A percentile compares a stretch with the other conserved stretches of the same genome.
Evolutionary conservation across 2,797 vertebrate genomes (phyloP).

Genomic region (Chelon auratus): DNA sequence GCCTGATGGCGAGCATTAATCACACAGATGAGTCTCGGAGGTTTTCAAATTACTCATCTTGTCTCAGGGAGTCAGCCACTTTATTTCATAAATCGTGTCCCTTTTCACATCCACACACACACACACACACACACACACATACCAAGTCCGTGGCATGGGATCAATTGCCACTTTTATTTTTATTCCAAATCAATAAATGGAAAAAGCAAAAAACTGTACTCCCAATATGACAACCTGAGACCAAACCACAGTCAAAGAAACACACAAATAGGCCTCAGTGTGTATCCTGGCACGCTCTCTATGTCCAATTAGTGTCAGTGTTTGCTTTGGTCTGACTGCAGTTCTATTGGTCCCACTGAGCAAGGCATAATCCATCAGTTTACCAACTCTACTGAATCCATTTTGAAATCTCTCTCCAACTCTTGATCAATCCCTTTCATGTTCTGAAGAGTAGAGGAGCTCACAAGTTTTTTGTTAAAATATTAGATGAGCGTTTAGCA

Average conservation of each 20-base stretch:
- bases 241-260: not conserved
- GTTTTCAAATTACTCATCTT: constrained; percentile 54
- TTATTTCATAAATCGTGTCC: constrained; percentile 38
- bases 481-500: constrained; percentile 21
- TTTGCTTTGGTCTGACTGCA: constrained; percentile 45
- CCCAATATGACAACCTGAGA: constrained; percentile 24
- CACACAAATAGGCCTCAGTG: constrained; percentile 4
- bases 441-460: constrained; percentile 24
- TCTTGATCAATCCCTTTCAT: constrained; percentile 37
- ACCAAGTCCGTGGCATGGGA: constrained; percentile 17
- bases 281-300: constrained; percentile 24
- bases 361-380: constrained; percentile 61
- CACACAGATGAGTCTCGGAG: constrained; percentile 48
- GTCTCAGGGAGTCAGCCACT: constrained; percentile 15
- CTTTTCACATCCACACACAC: not conserved
- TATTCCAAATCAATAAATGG: constrained; percentile 48
- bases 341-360: constrained; percentile 61
- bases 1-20: constrained; percentile 55
- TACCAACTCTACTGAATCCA: constrained; percentile 47
- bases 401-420: constrained; percentile 45
- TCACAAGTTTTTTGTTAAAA: constrained; percentile 21
- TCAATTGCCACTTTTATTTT: constrained; percentile 48
- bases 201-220: constrained; percentile 40
- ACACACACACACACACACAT: not conserved
- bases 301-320: constrained; percentile 60